A percentile compares a stretch with the other conserved stretches of the same genome.
Evolutionary conservation across 2,888 invertebrate species (phyloP).

Genomic region (Lycaena phlaeas): DNA sequence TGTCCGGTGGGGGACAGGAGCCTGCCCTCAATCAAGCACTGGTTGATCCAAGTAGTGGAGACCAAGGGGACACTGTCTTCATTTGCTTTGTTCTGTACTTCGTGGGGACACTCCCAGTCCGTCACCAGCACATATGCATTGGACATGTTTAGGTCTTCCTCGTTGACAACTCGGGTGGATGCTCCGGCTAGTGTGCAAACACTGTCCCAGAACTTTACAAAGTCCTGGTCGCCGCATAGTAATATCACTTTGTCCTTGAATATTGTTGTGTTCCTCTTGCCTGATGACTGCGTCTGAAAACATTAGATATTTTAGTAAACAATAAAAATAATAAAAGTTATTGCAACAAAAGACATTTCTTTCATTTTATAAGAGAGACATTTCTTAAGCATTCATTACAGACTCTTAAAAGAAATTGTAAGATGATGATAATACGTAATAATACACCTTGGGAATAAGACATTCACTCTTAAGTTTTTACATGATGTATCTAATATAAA

Average conservation of each 20-base stretch:
- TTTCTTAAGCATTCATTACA: too few species aligned
- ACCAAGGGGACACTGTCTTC: conserved; percentile 76
- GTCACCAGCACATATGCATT: conserved; percentile 72
- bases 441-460: too few species aligned
- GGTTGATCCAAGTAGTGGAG: conserved; percentile 79
- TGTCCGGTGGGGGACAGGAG: conserved; percentile 61
- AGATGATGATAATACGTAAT: too few species aligned
- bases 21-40: conserved; percentile 77
- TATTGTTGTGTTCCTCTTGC: conserved; percentile 39
- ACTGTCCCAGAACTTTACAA: conserved; percentile 75
- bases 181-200: conserved; percentile 73
- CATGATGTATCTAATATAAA: too few species aligned
- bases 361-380: too few species aligned
- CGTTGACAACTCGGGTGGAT: conserved; percentile 57
- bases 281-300: conserved; percentile 41
- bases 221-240: conserved; percentile 66
- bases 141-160: conserved; percentile 56
- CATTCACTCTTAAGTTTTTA: too few species aligned
- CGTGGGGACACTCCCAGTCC: conserved; percentile 74
- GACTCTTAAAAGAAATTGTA: too few species aligned
- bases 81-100: conserved; percentile 66
- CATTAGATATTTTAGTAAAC: too few species aligned
- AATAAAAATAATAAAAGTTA: too few species aligned
- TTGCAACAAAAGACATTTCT: too few species aligned
- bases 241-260: conserved; percentile 65